phyloP scores from a whole-genome alignment of 2,888 invertebrate genomes.

The Micropterix aruncella region DNA sequence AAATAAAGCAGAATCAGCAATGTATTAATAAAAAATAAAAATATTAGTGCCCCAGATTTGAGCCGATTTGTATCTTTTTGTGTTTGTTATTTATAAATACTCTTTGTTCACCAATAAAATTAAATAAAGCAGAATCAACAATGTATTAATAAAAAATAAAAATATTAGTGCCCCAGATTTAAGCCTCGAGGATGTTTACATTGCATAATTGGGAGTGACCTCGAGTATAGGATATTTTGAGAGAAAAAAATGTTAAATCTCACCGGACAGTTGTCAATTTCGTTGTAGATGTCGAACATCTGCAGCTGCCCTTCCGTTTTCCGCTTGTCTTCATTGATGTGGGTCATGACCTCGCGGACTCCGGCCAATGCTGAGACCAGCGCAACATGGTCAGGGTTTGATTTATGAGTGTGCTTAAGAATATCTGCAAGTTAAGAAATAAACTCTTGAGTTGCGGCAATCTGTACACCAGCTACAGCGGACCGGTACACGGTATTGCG shows the following conservation, averaged over 20 bases:
- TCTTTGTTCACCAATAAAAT: no score
- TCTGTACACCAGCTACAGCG: no score
- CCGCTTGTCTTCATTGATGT: conserved; percentile 95
- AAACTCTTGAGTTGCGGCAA: no score
- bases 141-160: conserved; percentile 5
- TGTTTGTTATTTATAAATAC: no score
- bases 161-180: conserved; percentile 4
- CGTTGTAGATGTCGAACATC: conserved; percentile 95
- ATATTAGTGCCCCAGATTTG: no score
- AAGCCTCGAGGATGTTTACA: conserved; percentile 6
- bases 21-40: no score
- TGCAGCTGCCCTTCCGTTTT: conserved; percentile 92
- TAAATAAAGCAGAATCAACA: conserved; percentile 2
- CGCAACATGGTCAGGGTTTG: conserved; percentile 75
- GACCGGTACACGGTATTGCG: no score
- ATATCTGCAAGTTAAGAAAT: conserved; percentile 71
- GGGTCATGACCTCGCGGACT: conserved; percentile 86
- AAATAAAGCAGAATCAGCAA: no score
- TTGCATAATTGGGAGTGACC: no score
- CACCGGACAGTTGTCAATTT: conserved; percentile 95
- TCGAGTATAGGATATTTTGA: conserved; percentile 3
- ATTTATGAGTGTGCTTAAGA: conserved; percentile 79
- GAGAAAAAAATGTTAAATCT: conserved; percentile 17
- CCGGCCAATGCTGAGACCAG: conserved; percentile 76
- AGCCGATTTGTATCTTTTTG: no score